Conservation (phyloP, 2,797 vertebrate species). For the Astyanax mexicanus region DNA sequence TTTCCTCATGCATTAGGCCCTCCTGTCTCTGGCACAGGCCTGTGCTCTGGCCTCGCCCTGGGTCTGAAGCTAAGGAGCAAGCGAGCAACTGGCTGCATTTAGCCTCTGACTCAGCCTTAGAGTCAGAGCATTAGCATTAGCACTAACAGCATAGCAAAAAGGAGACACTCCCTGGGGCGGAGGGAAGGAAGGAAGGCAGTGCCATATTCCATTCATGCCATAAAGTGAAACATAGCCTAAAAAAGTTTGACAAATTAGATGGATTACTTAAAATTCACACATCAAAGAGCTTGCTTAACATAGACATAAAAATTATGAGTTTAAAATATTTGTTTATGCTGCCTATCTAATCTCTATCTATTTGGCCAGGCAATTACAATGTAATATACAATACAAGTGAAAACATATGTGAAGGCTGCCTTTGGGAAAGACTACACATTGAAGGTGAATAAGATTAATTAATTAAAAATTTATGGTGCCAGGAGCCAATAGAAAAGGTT, state of each 20-base stretch:
- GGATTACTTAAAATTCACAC: neutral
- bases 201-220: neutral
- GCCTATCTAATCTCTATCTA: too few relatives aligned
- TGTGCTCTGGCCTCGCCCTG: conserved; percentile 26
- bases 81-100: conserved; percentile 29
- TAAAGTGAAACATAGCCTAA: neutral
- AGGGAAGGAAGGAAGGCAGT: neutral
- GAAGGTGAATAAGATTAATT: too few relatives aligned
- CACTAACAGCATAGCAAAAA: conserved; percentile 8
- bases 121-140: too few relatives aligned
- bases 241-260: neutral
- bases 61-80: conserved; percentile 25
- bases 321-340: too few relatives aligned
- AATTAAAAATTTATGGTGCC: too few relatives aligned
- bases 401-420: too few relatives aligned
- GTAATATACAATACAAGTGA: too few relatives aligned
- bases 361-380: too few relatives aligned
- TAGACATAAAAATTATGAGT: too few relatives aligned
- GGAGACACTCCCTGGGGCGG: neutral
- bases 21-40: conserved; percentile 37
- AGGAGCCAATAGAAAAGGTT: too few relatives aligned
- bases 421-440: too few relatives aligned
- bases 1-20: conserved; percentile 46
- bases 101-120: conserved; percentile 32
- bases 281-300: neutral